Conservation (phyloP, 2,797 vertebrate species). For the Epinephelus awoara region DNA sequence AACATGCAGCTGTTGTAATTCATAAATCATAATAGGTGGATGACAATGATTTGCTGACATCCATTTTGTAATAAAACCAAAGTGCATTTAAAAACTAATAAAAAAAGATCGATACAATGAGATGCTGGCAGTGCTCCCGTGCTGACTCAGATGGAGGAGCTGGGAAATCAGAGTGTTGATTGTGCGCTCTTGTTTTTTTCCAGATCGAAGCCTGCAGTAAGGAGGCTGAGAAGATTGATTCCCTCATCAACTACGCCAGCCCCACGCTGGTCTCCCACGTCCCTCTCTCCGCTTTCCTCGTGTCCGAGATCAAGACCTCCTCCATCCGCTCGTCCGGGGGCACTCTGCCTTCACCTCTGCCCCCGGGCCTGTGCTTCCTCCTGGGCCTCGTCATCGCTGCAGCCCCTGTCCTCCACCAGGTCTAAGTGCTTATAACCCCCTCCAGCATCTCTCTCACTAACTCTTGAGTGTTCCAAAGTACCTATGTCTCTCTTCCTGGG, state of each 20-base stretch:
- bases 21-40: background rate
- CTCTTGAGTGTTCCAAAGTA: conserved; percentile 43
- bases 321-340: conserved; percentile 82
- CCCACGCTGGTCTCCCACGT: conserved; percentile 94
- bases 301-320: conserved; percentile 91
- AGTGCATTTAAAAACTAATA: background rate
- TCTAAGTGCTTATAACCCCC: conserved; percentile 14
- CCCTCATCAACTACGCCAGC: conserved; percentile 96
- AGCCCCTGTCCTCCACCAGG: conserved; percentile 26
- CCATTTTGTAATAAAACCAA: background rate
- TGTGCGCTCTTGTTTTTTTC: background rate
- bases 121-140: background rate
- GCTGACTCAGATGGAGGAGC: background rate
- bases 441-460: background rate
- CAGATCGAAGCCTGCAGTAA: conserved; percentile 99
- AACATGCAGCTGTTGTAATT: background rate
- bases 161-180: background rate
- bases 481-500: background rate
- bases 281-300: conserved; percentile 93
- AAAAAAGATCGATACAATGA: background rate
- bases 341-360: conserved; percentile 61
- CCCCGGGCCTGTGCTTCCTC: conserved; percentile 64
- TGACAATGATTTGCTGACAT: too few species aligned
- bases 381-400: conserved; percentile 62
- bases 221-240: conserved; percentile 98